These are phyloP conservation scores for Yasuhikotakia modesta DNA, from an alignment of 2,797 vertebrate genomes.

Conservation along the genomic window DNA sequence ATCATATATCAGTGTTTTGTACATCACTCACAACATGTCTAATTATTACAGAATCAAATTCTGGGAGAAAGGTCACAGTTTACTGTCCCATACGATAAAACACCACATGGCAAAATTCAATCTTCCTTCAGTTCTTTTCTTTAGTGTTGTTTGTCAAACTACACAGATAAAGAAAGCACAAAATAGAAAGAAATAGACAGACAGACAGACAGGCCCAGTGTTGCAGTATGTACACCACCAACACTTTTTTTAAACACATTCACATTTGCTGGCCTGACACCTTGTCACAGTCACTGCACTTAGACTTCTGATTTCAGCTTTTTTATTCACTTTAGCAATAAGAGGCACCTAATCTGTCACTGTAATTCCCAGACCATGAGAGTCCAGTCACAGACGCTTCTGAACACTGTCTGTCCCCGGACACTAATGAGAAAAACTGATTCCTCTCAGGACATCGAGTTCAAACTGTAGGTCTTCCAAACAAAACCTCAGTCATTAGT, in stretches of 20 bases:
- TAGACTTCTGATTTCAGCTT: not conserved
- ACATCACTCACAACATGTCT: not conserved
- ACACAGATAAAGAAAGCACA: not conserved
- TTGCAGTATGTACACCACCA: no score
- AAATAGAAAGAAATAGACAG: not conserved
- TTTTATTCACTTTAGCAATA: not conserved
- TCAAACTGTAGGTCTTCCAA: not conserved
- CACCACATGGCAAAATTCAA: slow-evolving; percentile 2
- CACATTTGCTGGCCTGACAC: not conserved
- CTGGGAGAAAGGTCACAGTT: slow-evolving; percentile 6
- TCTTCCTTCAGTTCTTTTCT: slow-evolving; percentile 3
- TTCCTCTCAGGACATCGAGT: not conserved
- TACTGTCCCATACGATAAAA: slow-evolving; percentile 30
- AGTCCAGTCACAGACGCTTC: slow-evolving; percentile 4
- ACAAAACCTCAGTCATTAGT: slow-evolving; percentile 20
- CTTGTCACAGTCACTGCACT: not conserved
- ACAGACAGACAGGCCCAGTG: not conserved
- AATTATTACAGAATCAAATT: slow-evolving; percentile 19
- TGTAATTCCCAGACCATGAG: not conserved
- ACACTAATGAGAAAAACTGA: slow-evolving; percentile 2
- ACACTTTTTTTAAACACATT: not conserved
- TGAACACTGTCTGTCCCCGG: not conserved
- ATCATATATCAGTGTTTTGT: slow-evolving; percentile 10
- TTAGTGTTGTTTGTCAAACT: not conserved
- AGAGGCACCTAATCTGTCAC: not conserved